Evolutionary conservation across 1,140 invertebrate genomes (phyloP), one percentile per base, ranked within the genome.

Genomic region (Asbolus verrucosus): DNA sequence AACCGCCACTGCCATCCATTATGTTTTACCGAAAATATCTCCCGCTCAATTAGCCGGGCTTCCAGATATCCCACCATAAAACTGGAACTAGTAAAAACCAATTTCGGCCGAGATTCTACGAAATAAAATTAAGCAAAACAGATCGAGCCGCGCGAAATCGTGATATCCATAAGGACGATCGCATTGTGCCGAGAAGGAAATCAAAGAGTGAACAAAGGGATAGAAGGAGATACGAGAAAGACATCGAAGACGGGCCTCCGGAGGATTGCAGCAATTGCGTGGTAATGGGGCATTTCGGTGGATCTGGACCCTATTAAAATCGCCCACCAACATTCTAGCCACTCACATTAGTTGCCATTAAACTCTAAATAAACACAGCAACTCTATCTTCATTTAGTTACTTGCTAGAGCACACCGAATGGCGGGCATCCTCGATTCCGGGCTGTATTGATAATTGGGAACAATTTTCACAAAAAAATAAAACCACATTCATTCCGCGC

Each of bases 301-400:
- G 65, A 43, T 67, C 39, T 50, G 41, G 65, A 54, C 65, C 46
- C 65, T 67, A 67, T 67, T 67, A 67, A 67, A 67, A 67, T 67
- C 41, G 41, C 46, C 39, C 41, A 36, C 30, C 65, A 30, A 50
- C 65, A 46, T 50, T 67, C 31, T 8, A 54, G 46, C 41, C 24
- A 67, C 41, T 67, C 41, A 54, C 39, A 67, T 54, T 67, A 54
- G 65, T 67, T 46, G 63, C 30, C 18, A 67, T 67, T 67, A 67
- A 67, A 54, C 38, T 67, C 39, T 67, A 67, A 67, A 67, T 67
- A 67, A 67, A 67, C 65, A 67, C 16, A n/a, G 54, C 65, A 19
- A 67, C 46, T 50, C 41, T 15, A 38, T 54, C 43, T 46, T 66
- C 30, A 66, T 66, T 66, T 43, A 50, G 43, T 21, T 63, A 14